Base-by-base conservation (phyloP, 1,140 invertebrate species). In the Macrotrachela quadricornifera region DNA sequence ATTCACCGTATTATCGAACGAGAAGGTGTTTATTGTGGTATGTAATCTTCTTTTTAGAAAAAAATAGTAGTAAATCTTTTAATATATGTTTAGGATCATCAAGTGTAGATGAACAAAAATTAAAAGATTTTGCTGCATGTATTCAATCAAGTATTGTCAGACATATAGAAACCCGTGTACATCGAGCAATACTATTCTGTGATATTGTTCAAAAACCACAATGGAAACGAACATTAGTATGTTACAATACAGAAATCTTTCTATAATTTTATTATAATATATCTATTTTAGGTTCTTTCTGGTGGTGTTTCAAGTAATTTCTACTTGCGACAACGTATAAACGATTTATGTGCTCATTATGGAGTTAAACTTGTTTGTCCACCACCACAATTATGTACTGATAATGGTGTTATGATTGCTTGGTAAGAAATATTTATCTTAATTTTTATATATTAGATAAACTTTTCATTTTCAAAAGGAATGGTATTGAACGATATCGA, bases 361-460 rank as follows among this genome's bases (percentile, higher is more conserved):
- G 73, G 71, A 21, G 85, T 79, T 57, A 60, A 71, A 73, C 59
- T 73, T 80, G 16, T 74, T 75, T 75, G 79, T 57, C 86, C 90
- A 16, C 81, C 84, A 14, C 76, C 80, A n/a, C 75, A 77, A 62
- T 74, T 92, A 1, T 96, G 91, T 63, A 90, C 83, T 6, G 92
- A 97, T 66, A 97, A 97, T 77, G 92, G 90, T 16, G 75, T 91
- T n/a, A 97, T 97, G 92, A 87, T 96, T 58, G 91, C 91, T 17
- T 96, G 91, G 91, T 68, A 4, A 4, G 21, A 4, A 4, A 30
- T 8, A 4, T 30, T 30, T 4, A 30, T 30, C 21, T 30, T 30
- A 2, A 30, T 30, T 2, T 30, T 30, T 30, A 30, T n/a, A n/a
- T n/a, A n/a, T 30, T 30, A 4, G 21, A 30, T 4, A 30, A 8